phyloP scores from a whole-genome alignment of 2,113 vertebrate genomes.

The Tretioscincus oriximinensis region DNA sequence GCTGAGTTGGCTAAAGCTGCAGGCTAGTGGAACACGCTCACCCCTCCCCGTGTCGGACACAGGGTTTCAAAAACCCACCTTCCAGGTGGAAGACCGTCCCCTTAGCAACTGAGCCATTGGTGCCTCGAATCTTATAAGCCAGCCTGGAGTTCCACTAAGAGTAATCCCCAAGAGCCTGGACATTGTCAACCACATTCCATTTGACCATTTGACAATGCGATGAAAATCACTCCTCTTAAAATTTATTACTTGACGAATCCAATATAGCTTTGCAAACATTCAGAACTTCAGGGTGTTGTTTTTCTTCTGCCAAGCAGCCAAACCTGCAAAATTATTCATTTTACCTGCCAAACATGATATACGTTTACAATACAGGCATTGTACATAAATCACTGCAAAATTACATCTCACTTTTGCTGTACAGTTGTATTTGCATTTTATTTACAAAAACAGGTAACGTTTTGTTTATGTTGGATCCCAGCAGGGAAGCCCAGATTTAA shows the following conservation, averaged over 20 bases:
- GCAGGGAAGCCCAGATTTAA: conserved; percentile 19
- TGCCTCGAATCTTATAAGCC: too few species aligned
- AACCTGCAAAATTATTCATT: conserved; percentile 34
- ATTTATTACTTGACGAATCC: background rate
- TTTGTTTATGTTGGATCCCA: conserved; percentile 7
- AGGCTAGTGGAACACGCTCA: too few species aligned
- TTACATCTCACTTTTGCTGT: background rate
- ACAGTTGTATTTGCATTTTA: conserved; percentile 19
- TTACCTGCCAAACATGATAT: conserved; percentile 30
- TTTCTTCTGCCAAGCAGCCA: conserved; percentile 20
- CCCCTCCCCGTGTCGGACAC: too few species aligned
- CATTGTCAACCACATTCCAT: background rate
- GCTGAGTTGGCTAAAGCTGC: too few species aligned
- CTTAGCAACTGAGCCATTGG: too few species aligned
- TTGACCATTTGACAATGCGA: background rate
- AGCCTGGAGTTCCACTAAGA: too few species aligned
- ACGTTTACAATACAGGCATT: conserved; percentile 3
- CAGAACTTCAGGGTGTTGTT: background rate
- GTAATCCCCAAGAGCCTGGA: background rate
- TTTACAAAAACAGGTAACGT: conserved; percentile 2
- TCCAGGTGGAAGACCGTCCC: too few species aligned
- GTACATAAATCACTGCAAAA: conserved; percentile 42
- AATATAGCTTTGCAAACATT: conserved; percentile 24
- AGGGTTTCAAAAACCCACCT: too few species aligned
- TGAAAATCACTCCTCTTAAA: background rate